A percentile compares a stretch with the other conserved stretches of the same genome.
These are phyloP conservation scores for Sphaeramia orbicularis DNA, from an alignment of 2,797 vertebrate genomes.

Conservation along the genomic window DNA sequence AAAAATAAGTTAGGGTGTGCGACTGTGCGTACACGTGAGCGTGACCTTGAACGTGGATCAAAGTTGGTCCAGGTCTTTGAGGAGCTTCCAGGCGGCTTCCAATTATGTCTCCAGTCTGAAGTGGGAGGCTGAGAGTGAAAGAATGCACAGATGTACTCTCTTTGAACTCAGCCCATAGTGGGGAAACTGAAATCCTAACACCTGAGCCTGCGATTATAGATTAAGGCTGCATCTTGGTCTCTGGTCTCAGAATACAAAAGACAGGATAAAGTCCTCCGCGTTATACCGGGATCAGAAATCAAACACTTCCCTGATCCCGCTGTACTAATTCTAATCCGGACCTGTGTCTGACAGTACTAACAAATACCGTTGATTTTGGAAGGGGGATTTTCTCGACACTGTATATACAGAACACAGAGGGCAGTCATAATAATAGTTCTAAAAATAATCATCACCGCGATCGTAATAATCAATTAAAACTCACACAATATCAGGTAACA, in stretches of 20 bases:
- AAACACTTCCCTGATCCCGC: slow-evolving; percentile 58
- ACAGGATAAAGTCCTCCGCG: slow-evolving; percentile 49
- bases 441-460: neutral
- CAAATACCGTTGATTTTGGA: slow-evolving; percentile 43
- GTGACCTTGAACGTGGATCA: slow-evolving; percentile 74
- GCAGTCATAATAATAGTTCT: neutral
- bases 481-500: no score
- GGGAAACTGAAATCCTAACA: slow-evolving; percentile 63
- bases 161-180: slow-evolving; percentile 65
- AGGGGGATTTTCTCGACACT: slow-evolving; percentile 34
- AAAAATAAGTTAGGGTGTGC: slow-evolving; percentile 8
- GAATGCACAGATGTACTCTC: slow-evolving; percentile 77
- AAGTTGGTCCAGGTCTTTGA: slow-evolving; percentile 74
- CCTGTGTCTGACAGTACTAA: slow-evolving; percentile 40
- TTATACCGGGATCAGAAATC: slow-evolving; percentile 61
- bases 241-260: slow-evolving; percentile 64
- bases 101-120: slow-evolving; percentile 45
- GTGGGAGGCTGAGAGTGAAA: slow-evolving; percentile 34
- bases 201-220: slow-evolving; percentile 73
- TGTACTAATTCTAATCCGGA: slow-evolving; percentile 46
- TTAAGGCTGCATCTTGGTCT: slow-evolving; percentile 70
- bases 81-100: slow-evolving; percentile 71
- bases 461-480: no score
- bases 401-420: slow-evolving; percentile 30
- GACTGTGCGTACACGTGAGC: slow-evolving; percentile 26